Evolutionary conservation across 1,140 invertebrate genomes (phyloP).

Genomic region (Neodiprion fabricii): DNA sequence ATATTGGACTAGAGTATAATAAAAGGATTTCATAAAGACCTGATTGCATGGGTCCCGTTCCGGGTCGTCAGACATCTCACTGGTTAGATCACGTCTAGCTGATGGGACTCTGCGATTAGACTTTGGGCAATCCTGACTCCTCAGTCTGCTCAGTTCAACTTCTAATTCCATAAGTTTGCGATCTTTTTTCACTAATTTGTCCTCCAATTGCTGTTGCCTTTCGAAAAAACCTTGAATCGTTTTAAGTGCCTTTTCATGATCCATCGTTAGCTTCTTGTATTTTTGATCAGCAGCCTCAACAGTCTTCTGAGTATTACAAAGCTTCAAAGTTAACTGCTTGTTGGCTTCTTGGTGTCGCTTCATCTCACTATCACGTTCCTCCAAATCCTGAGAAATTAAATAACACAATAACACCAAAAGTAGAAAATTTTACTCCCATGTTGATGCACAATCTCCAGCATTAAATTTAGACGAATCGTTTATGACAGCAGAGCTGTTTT

Average conservation of each 20-base stretch:
- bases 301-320: conserved; percentile 46
- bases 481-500: conserved; percentile 23
- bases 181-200: conserved; percentile 49
- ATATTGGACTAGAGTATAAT: conserved; percentile 17
- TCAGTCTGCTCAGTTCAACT: conserved; percentile 46
- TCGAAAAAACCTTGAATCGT: conserved; percentile 56
- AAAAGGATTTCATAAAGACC: conserved; percentile 44
- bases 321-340: conserved; percentile 50
- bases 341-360: conserved; percentile 39
- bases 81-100: conserved; percentile 35
- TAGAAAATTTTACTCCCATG: not conserved
- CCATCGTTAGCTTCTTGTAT: conserved; percentile 45
- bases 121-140: conserved; percentile 22
- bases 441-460: not conserved
- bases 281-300: conserved; percentile 38
- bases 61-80: conserved; percentile 38
- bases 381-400: conserved; percentile 41
- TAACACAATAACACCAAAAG: conserved; percentile 17
- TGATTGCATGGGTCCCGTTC: conserved; percentile 48
- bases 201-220: conserved; percentile 43
- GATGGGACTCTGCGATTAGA: conserved; percentile 23
- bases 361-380: conserved; percentile 42
- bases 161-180: conserved; percentile 41
- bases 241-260: conserved; percentile 50
- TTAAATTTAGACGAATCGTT: not conserved